Conservation (phyloP, 2,113 vertebrate genomes). For the Ceyx margarethae region DNA sequence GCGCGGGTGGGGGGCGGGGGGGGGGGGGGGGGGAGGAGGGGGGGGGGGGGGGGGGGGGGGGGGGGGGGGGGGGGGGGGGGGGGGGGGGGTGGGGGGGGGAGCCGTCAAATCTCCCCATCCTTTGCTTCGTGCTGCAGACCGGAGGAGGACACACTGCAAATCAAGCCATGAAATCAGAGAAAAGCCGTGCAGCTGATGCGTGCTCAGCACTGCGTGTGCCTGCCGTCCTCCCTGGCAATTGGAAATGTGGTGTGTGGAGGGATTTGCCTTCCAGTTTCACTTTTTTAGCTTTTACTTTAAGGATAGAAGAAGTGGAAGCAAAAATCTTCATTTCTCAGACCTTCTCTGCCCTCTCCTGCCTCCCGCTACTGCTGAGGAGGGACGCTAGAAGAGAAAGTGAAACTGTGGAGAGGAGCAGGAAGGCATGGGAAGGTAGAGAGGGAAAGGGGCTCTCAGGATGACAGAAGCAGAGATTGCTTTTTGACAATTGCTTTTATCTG, state of each 20-base stretch:
- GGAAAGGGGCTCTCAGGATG: no score
- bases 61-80: no score
- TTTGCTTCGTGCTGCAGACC: rapidly evolving
- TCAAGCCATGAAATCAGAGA: no score
- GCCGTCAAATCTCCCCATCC: rapidly evolving
- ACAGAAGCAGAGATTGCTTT: rapidly evolving
- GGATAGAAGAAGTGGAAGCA: not conserved
- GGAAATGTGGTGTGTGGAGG: not conserved
- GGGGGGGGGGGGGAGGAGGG: no score
- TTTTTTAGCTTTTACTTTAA: no score
- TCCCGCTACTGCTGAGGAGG: rapidly evolving
- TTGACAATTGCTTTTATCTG: not conserved
- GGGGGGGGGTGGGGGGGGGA: not conserved
- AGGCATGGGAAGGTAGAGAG: no score
- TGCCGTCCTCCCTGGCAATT: not conserved
- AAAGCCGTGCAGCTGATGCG: rapidly evolving
- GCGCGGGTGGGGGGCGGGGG: no score
- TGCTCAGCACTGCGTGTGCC: rapidly evolving
- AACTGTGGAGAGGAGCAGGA: rapidly evolving
- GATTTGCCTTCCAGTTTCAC: rapidly evolving
- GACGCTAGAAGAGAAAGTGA: not conserved
- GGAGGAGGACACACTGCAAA: not conserved
- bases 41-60: no score
- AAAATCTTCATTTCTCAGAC: rapidly evolving
- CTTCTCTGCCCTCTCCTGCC: rapidly evolving